Evolutionary conservation across 2,797 vertebrate species (phyloP).

Genomic region (Labroides dimidiatus): DNA sequence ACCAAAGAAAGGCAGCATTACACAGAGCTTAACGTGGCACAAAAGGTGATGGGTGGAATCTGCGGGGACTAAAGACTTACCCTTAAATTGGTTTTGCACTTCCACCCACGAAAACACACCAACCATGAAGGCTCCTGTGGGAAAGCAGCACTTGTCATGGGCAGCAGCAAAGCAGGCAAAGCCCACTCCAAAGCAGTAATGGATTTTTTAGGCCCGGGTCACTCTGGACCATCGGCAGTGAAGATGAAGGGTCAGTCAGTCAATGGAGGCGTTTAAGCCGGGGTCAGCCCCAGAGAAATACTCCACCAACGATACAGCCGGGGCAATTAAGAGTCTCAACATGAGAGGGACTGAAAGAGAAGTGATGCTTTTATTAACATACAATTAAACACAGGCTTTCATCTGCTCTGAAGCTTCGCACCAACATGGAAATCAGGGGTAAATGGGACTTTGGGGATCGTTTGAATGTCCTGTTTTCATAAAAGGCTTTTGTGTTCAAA

Average conservation of each 20-base stretch:
- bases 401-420: slow-evolving; percentile 18
- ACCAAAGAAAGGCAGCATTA: slow-evolving; percentile 31
- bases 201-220: slow-evolving; percentile 62
- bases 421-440: slow-evolving; percentile 36
- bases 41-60: slow-evolving; percentile 43
- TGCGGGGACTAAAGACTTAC: slow-evolving; percentile 42
- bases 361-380: slow-evolving; percentile 36
- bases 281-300: slow-evolving; percentile 25
- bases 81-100: slow-evolving; percentile 46
- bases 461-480: slow-evolving; percentile 49
- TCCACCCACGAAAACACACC: slow-evolving; percentile 39
- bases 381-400: slow-evolving; percentile 38
- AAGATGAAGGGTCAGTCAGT: slow-evolving; percentile 60
- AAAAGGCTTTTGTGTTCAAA: slow-evolving; percentile 27
- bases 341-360: slow-evolving; percentile 10
- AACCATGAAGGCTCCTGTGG: slow-evolving; percentile 37
- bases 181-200: slow-evolving; percentile 52
- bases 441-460: slow-evolving; percentile 10
- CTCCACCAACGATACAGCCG: slow-evolving; percentile 32
- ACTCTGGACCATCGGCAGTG: slow-evolving; percentile 58
- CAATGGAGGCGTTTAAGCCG: slow-evolving; percentile 58
- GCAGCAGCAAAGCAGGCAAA: slow-evolving; percentile 52
- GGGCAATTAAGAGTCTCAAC: slow-evolving; percentile 20
- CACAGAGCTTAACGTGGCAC: slow-evolving; percentile 35
- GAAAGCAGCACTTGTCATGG: slow-evolving; percentile 41